phyloP scores from a whole-genome alignment of 1,140 invertebrate genomes.

The Pollicipes pollicipes region DNA sequence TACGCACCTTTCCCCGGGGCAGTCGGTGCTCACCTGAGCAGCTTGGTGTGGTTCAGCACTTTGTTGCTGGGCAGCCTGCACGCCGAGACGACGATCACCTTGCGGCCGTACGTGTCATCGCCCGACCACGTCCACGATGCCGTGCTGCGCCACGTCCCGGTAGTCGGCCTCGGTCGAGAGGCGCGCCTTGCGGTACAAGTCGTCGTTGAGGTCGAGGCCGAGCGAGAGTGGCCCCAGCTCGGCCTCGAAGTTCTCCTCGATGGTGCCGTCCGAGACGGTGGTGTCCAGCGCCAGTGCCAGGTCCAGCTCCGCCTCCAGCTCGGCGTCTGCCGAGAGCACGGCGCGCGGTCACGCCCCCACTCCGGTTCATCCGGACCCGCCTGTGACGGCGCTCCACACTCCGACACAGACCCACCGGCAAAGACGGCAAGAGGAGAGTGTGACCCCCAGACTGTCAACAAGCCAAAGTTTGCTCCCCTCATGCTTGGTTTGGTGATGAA shows the following conservation, averaged over 20 bases:
- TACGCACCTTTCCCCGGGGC: too few relatives aligned
- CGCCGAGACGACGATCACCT: conserved; percentile 87
- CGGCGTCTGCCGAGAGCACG: not conserved
- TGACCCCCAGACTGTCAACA: too few relatives aligned
- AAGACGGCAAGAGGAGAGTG: too few relatives aligned
- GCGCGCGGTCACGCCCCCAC: too few relatives aligned
- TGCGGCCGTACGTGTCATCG: conserved; percentile 73
- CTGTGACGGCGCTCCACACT: too few relatives aligned
- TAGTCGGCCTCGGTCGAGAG: conserved; percentile 37
- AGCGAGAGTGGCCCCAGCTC: conserved; percentile 36
- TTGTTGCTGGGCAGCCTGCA: conserved; percentile 77
- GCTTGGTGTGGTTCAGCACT: conserved; percentile 58
- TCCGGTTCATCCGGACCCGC: too few relatives aligned
- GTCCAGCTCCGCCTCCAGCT: not conserved
- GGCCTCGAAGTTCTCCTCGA: conserved; percentile 85
- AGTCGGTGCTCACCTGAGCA: conserved; percentile 48
- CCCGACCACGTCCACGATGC: conserved; percentile 75
- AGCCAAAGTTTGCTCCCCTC: too few relatives aligned
- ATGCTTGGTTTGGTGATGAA: too few relatives aligned
- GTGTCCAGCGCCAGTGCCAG: not conserved
- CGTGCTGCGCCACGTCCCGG: conserved; percentile 57
- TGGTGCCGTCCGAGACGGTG: conserved; percentile 36
- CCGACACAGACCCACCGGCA: too few relatives aligned
- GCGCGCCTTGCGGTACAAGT: conserved; percentile 27
- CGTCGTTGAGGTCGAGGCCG: conserved; percentile 26